Conservation (phyloP, 2,888 invertebrate genomes). For the Galeruca laticollis region DNA sequence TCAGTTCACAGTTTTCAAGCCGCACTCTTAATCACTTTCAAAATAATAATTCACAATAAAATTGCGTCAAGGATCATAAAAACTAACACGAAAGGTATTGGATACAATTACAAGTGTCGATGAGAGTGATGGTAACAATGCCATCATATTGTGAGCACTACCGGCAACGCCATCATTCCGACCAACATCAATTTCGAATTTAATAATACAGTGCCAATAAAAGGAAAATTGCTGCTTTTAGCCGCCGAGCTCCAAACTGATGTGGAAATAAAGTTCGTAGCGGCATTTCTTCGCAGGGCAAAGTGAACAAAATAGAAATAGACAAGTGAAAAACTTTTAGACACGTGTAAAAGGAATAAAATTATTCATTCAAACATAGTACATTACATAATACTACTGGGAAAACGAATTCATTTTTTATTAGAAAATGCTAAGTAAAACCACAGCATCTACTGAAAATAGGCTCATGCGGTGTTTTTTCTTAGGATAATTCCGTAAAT, state of each 20-base stretch:
- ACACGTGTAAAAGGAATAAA: not conserved
- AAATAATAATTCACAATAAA: conserved; percentile 1
- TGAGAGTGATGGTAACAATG: not conserved
- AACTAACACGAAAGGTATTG: not conserved
- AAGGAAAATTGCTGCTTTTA: conserved; percentile 29
- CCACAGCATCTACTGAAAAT: too few relatives aligned
- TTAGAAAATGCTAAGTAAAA: too few relatives aligned
- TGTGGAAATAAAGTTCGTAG: not conserved
- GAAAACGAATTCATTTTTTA: too few relatives aligned
- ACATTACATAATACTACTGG: too few relatives aligned
- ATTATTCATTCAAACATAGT: too few relatives aligned
- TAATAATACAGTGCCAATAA: conserved; percentile 36
- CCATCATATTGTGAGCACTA: not conserved
- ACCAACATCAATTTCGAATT: conserved; percentile 28
- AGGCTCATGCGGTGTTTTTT: too few relatives aligned
- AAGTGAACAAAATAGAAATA: not conserved
- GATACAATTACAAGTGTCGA: conserved; percentile 6
- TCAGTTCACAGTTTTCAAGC: not conserved
- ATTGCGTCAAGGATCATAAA: not conserved
- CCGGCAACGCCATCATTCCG: conserved; percentile 15
- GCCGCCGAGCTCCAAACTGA: conserved; percentile 10
- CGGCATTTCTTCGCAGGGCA: not conserved
- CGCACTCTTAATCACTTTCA: not conserved
- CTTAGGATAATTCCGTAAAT: too few relatives aligned
- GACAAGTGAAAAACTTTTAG: not conserved